Conservation (phyloP, 2,888 invertebrate genomes). For the Osmoderma eremita region DNA sequence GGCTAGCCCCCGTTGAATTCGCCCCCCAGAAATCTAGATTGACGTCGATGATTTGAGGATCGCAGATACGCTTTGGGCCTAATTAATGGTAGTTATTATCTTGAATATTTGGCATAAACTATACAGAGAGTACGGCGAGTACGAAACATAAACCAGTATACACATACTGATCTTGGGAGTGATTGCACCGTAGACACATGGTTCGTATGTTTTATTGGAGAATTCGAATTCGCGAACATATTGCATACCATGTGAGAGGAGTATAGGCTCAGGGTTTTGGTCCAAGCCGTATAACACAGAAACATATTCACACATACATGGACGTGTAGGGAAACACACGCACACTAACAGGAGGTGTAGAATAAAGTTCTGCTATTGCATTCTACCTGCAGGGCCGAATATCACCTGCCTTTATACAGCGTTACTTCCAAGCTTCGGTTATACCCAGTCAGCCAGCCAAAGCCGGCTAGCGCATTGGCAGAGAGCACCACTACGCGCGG, state of each 20-base stretch:
- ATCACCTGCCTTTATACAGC: slow-evolving; percentile 51
- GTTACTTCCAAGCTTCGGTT: slow-evolving; percentile 45
- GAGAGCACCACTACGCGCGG: slow-evolving; percentile 11
- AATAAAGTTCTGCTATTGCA: slow-evolving; percentile 45
- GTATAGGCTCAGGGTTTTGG: slow-evolving; percentile 17
- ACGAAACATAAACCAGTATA: slow-evolving; percentile 50
- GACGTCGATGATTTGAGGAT: slow-evolving; percentile 46
- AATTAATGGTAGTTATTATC: slow-evolving; percentile 57
- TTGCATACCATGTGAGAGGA: slow-evolving; percentile 45
- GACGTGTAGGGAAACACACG: no score
- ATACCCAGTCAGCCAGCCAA: neutral
- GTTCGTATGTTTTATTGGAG: slow-evolving; percentile 50
- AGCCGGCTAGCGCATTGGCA: slow-evolving; percentile 2
- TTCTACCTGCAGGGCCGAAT: slow-evolving; percentile 51
- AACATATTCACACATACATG: slow-evolving; percentile 4
- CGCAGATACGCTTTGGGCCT: slow-evolving; percentile 51
- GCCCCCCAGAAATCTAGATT: slow-evolving; percentile 48
- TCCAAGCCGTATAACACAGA: slow-evolving; percentile 11
- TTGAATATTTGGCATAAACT: slow-evolving; percentile 54
- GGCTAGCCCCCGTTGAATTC: slow-evolving; percentile 40
- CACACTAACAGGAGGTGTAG: slow-evolving; percentile 31
- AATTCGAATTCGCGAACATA: slow-evolving; percentile 48
- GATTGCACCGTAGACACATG: slow-evolving; percentile 49
- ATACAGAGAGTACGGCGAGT: slow-evolving; percentile 45
- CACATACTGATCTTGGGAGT: slow-evolving; percentile 50